phyloP scores from a whole-genome alignment of 2,797 vertebrate species.

The Tenualosa thibaudeaui region DNA sequence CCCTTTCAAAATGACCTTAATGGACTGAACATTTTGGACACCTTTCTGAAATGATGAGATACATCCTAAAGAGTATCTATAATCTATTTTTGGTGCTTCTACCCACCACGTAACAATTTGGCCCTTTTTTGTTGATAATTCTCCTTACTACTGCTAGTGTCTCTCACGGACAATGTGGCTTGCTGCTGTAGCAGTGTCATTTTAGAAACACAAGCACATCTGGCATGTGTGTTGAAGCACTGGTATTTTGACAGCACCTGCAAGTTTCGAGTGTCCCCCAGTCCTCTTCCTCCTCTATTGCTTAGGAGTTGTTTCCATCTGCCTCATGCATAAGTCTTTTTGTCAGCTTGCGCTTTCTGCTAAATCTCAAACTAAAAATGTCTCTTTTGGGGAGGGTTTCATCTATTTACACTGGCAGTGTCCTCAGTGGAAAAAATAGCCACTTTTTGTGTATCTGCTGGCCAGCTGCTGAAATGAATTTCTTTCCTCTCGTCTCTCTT shows the following conservation, averaged over 20 bases:
- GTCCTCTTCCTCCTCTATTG: not conserved
- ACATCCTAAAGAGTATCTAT: no score
- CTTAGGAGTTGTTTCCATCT: not conserved
- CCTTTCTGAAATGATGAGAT: no score
- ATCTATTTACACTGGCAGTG: not conserved
- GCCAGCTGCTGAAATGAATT: not conserved
- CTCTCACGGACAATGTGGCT: no score
- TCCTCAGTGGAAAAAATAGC: not conserved
- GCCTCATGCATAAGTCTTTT: conserved; percentile 1
- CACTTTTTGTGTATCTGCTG: not conserved
- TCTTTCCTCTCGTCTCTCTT: not conserved
- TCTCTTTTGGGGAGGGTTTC: not conserved
- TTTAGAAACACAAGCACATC: not conserved
- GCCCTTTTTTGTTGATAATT: no score
- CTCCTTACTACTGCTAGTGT: no score
- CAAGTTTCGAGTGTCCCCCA: not conserved
- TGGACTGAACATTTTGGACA: no score
- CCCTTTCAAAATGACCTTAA: no score
- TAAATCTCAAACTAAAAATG: not conserved
- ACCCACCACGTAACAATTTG: no score
- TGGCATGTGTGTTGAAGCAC: not conserved
- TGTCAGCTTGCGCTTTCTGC: not conserved
- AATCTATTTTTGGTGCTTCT: no score
- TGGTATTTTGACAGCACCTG: not conserved
- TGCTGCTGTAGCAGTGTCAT: no score